phyloP scores from a whole-genome alignment of 2,113 vertebrate genomes.

The Gopherus flavomarginatus region DNA sequence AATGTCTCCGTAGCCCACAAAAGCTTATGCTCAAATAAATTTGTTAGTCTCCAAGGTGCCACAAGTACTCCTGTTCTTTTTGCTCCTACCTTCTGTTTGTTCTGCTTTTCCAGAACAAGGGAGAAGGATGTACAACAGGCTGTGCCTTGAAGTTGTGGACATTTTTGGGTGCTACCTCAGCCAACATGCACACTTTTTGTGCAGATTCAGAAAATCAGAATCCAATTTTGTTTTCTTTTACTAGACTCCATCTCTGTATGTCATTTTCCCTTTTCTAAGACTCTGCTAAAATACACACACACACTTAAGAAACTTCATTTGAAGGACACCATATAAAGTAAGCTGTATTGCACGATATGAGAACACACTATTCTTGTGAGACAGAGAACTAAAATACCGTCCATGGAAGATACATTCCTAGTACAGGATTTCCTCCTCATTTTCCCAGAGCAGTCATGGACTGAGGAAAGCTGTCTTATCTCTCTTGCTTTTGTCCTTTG shows the following conservation, averaged over 20 bases:
- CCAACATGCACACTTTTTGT: background rate
- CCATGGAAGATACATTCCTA: background rate
- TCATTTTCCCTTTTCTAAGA: background rate
- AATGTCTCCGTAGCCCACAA: background rate
- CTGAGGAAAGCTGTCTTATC: background rate
- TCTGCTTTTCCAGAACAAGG: background rate
- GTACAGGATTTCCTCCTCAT: background rate
- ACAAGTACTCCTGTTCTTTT: no score
- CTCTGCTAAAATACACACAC: background rate
- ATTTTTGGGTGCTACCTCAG: background rate
- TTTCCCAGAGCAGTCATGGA: conserved; percentile 23
- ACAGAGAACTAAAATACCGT: background rate
- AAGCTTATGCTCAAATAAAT: no score
- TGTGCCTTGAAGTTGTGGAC: background rate
- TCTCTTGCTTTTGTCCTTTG: conserved; percentile 17
- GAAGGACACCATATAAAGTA: background rate
- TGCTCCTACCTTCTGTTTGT: background rate
- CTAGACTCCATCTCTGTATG: background rate
- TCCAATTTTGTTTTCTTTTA: background rate
- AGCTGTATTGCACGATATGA: background rate
- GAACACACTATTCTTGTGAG: background rate
- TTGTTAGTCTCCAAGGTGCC: no score
- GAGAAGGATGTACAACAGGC: background rate
- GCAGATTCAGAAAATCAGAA: background rate
- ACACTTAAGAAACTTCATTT: background rate